Evolutionary conservation across 2,113 vertebrate genomes (phyloP).

Genomic region (Amphiprion percula): DNA sequence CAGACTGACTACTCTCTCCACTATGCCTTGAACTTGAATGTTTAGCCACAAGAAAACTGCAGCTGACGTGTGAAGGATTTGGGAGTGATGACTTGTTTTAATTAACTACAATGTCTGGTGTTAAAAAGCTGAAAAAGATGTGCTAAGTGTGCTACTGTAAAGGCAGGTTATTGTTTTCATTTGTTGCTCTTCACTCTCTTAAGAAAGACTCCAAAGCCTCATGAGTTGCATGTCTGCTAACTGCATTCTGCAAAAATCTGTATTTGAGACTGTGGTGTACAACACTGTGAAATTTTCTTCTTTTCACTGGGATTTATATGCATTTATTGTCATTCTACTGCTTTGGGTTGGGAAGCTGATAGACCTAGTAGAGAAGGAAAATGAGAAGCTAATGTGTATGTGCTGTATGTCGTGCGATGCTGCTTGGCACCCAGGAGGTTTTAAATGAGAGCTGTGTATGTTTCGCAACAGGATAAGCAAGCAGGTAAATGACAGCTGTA

Average conservation of each 20-base stretch:
- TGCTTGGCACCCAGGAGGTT: slow-evolving; percentile 15
- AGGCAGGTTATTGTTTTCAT: slow-evolving; percentile 5
- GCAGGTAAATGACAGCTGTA: background rate
- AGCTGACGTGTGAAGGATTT: slow-evolving; percentile 37
- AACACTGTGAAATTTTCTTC: slow-evolving; percentile 59
- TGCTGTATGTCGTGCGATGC: slow-evolving; percentile 21
- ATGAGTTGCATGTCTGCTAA: slow-evolving; percentile 21
- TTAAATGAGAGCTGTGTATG: slow-evolving; percentile 30
- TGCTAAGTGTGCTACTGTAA: background rate
- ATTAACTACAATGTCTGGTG: background rate
- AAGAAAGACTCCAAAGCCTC: slow-evolving; percentile 8
- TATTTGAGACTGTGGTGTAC: slow-evolving; percentile 36
- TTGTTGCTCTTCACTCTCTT: slow-evolving; percentile 14
- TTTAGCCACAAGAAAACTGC: slow-evolving; percentile 19
- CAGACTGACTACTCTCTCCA: slow-evolving; percentile 47
- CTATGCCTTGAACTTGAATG: slow-evolving; percentile 42
- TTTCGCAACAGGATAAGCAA: slow-evolving; percentile 29
- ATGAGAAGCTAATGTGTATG: slow-evolving; percentile 24
- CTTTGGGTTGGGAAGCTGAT: slow-evolving; percentile 29
- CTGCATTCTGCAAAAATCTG: background rate
- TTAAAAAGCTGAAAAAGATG: slow-evolving; percentile 4
- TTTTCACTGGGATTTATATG: slow-evolving; percentile 52
- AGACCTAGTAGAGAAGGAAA: slow-evolving; percentile 15
- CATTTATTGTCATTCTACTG: slow-evolving; percentile 46
- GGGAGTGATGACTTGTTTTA: slow-evolving; percentile 40